phyloP scores from a whole-genome alignment of 2,888 invertebrate genomes.

The Apodemia hepburni region DNA sequence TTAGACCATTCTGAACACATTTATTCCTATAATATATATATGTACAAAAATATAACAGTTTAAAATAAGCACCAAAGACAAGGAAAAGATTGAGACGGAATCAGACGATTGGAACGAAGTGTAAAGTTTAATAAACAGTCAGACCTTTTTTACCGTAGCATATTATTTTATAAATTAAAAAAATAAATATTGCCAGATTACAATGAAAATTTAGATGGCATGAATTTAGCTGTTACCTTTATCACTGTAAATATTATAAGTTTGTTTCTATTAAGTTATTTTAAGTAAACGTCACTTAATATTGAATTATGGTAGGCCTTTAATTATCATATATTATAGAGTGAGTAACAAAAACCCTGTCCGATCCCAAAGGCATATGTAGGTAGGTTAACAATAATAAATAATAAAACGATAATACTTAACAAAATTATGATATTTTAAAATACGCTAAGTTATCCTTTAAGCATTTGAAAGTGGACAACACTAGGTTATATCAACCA shows the following conservation, averaged over 20 bases:
- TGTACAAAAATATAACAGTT: constrained; percentile 18
- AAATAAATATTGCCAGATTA: background rate
- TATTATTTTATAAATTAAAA: background rate
- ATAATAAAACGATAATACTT: no score
- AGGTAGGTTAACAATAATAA: no score
- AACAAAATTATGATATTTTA: no score
- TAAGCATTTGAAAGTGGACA: no score
- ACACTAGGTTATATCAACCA: no score
- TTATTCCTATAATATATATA: constrained; percentile 18
- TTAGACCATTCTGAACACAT: constrained; percentile 72
- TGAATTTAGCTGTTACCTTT: background rate
- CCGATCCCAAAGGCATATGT: no score
- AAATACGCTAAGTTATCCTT: no score
- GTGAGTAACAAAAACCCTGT: no score
- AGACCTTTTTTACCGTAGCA: background rate
- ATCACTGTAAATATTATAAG: background rate
- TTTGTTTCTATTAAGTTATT: background rate
- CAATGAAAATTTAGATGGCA: background rate
- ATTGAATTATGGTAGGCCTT: background rate
- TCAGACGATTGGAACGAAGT: background rate
- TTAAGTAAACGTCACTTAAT: background rate
- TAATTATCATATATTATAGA: background rate
- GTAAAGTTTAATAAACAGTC: background rate
- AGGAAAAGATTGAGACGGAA: constrained; percentile 8
- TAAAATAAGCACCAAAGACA: constrained; percentile 18